phyloP scores from a whole-genome alignment of 2,113 vertebrate genomes.

The Phalacrocorax aristotelis region DNA sequence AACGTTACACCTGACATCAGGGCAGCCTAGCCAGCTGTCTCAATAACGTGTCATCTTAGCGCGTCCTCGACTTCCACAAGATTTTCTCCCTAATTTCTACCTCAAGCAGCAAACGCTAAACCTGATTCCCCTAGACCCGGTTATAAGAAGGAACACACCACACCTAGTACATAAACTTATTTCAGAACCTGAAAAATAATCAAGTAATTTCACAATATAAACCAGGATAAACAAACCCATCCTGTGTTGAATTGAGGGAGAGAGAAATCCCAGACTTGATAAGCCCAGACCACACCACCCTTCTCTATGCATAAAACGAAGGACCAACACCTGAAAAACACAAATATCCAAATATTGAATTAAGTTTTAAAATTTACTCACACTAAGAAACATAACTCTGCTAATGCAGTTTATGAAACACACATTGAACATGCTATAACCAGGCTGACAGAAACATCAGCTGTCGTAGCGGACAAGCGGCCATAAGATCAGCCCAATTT shows the following conservation, averaged over 20 bases:
- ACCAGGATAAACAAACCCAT: not conserved
- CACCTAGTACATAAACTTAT: too few relatives aligned
- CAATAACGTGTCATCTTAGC: rapidly evolving
- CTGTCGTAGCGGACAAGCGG: not conserved
- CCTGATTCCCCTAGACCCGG: rapidly evolving
- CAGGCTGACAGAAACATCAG: not conserved
- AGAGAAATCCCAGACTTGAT: not conserved
- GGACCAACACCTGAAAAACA: not conserved
- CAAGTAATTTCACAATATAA: not conserved
- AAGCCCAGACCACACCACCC: not conserved
- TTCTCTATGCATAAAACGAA: not conserved
- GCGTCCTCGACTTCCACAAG: not conserved
- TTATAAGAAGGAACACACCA: not conserved
- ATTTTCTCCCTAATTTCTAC: not conserved
- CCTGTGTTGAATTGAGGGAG: not conserved
- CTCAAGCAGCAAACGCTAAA: not conserved
- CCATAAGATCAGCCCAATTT: not conserved
- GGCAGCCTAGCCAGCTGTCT: not conserved
- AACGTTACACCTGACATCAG: not conserved
- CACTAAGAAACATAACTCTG: not conserved
- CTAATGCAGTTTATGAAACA: rapidly evolving
- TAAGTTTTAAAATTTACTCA: not conserved
- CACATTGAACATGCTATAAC: rapidly evolving
- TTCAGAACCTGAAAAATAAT: not conserved
- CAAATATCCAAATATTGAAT: not conserved